Evolutionary conservation across 2,113 vertebrate genomes (phyloP), one percentile per base, ranked within the genome.

Genomic region (Crotalus horridus): DNA sequence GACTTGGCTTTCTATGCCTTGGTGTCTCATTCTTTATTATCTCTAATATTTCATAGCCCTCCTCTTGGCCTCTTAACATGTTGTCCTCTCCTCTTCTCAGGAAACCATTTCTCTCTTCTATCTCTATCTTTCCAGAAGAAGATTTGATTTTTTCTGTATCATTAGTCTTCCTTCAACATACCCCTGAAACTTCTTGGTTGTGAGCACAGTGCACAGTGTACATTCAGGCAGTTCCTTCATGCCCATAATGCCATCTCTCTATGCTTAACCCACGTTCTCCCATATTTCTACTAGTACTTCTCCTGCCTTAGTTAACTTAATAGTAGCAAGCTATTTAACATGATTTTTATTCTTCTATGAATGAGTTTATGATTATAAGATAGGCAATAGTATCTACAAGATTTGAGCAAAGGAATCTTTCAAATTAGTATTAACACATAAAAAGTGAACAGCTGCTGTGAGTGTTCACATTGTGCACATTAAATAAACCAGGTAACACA

Each of bases 361-460:
- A 21, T 81, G 74, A 81, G 17, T 81, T 39, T 81, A 81, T 81
- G 17, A 39, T 39, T 81, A 20, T 81, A 21, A 43, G 33, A 39
- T 17, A 81, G 74, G 74, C 2, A 1, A 64, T 12, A 12, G 9
- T 93, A 95, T 91, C 94, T 95, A 91, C 88, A 92, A 94, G 94
- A 94, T 95, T 94, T 90, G 64, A 39, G 89, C 95, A 90, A 59
- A 93, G 92, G 94, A 55, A 93, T 64, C 93, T 94, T 96, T 97
- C 89, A 94, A 89, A 93, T 92, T 93, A 88, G 54, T 92, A 29
- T 46, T 81, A 87, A 43, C 43, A 81, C n/a, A 69, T 39, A 56
- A 91, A 56, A 55, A 2, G 11, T 58, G 11, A 95, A 33, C 61
- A 58, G 12, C 56, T 48, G 8, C 39, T 6, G 0, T 48, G 23